Evolutionary conservation across 2,113 vertebrate genomes (phyloP), one percentile per base, ranked within the genome.

Genomic region (Dipodomys spectabilis): DNA sequence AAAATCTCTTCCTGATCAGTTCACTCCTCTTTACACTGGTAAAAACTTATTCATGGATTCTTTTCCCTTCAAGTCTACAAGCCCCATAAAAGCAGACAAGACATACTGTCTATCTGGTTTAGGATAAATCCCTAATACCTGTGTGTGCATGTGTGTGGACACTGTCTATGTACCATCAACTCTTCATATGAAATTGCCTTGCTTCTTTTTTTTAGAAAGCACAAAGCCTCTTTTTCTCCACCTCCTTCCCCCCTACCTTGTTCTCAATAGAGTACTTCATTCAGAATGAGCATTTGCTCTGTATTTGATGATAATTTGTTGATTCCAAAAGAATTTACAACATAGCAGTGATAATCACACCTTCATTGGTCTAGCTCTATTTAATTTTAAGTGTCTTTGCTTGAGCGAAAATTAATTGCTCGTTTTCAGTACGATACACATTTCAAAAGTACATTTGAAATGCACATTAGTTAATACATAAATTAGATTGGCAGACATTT

Each of bases 341-440:
- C 74, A 65, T 65, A 91, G 69, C 67, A 74, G 23, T 91, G 45
- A 87, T 79, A 87, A 88, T 94, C 74, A 78, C 73, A 90, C 72
- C 94, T 93, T 23, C 10, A 73, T 28, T 20, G 4, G 57, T 92
- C 88, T 92, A 77, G 73, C 69, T 94, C 90, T 92, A 78, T 90
- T 93, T 93, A 87, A 93, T 95, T 94, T 92, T 94, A 95, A 96
- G 65, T 87, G 78, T 28, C 64, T 95, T 93, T 84, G 39, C 78
- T 82, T 87, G 85, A 96, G 72, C 13, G 53, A 90, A 91, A 96
- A 94, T 84, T 96, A 94, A 95, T 92, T 93, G 95, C 45, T 92
- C 65, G 75, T 90, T 95, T 95, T 96, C 90, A 95, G 68, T 44
- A 85, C 69, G 49, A 86, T 86, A 62, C 22, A 57, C 86, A 91